Evolutionary conservation across 2,797 vertebrate genomes (phyloP), one percentile per base, ranked within the genome.

Genomic region (Pseudomugil tenellus): DNA sequence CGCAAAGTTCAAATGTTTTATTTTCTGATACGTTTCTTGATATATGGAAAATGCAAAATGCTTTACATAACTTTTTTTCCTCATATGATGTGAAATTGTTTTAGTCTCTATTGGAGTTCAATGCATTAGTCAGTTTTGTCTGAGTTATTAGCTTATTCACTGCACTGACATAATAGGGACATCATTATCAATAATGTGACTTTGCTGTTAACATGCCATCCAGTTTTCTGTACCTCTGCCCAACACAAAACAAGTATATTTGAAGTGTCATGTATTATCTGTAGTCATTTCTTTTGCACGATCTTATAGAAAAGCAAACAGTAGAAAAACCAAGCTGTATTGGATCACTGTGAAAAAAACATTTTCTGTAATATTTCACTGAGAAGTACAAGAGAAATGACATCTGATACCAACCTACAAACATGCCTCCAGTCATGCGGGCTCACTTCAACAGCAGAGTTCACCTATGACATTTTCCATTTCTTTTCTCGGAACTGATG

Each of bases 81-180:
- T 34, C 52, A 26, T n/a, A n/a, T 71, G 31, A 59, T 68, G 63
- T 74, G 2, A 74, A 76, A 76, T 73, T 84, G 67, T 52, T 25
- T 74, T 70, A 82, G 70, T 84, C 81, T 74, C 72, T 76, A 91
- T 92, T 75, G 89, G 83, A 90, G 86, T 91, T 93, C 87, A 89
- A 90, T 93, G 81, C 59, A 57, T 89, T 85, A 86, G 74, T 78
- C 84, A 65, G 78, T 87, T 77, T 37, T 66, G 49, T 84, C 60
- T 92, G 89, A 92, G 85, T 91, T 90, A 89, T 89, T 85, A 84
- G 80, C 60, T 76, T 84, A 61, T 68, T 78, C 68, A 84, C 80
- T 69, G 79, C 61, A 70, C 70, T 92, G 93, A 92, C 91, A 90
- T 79, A 92, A 91, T 86, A 81, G 79, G 89, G 82, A 55, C 90